These are phyloP conservation scores for Lithobates pipiens DNA, from an alignment of 2,797 vertebrate species.

Conservation along the genomic window DNA sequence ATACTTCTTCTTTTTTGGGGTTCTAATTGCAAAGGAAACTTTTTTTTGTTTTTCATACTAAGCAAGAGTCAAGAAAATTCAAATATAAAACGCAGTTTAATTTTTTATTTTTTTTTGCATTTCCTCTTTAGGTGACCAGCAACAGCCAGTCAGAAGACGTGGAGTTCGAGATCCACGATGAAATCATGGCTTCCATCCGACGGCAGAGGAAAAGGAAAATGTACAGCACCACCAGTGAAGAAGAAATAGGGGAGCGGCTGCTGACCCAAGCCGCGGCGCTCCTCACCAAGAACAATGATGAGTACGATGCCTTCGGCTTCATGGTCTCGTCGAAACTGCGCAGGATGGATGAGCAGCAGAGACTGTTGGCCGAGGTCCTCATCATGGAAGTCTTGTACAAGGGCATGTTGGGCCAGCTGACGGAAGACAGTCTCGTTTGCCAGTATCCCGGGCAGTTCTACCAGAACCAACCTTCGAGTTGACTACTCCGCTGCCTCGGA, in stretches of 20 bases:
- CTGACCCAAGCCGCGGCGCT: constrained; percentile 36
- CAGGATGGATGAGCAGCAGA: constrained; percentile 42
- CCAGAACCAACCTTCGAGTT: background rate
- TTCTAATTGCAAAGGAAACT: too few species aligned
- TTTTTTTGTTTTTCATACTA: too few species aligned
- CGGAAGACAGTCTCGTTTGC: constrained; percentile 12
- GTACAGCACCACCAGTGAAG: background rate
- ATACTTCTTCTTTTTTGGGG: too few species aligned
- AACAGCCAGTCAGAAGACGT: constrained; percentile 34
- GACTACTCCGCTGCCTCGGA: background rate
- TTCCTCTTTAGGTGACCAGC: constrained; percentile 16
- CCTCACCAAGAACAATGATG: constrained; percentile 38
- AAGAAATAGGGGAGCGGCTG: constrained; percentile 11
- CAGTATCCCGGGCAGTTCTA: constrained; percentile 21
- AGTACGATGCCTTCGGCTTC: constrained; percentile 39
- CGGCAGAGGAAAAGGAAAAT: constrained; percentile 25
- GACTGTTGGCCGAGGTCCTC: constrained; percentile 27
- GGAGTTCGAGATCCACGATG: constrained; percentile 30
- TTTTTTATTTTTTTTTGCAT: too few species aligned
- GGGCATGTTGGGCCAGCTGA: constrained; percentile 41
- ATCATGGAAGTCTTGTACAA: constrained; percentile 42
- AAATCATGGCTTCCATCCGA: constrained; percentile 4
- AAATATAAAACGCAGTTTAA: too few species aligned
- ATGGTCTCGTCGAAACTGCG: constrained; percentile 33
- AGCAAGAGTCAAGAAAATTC: too few species aligned